phyloP scores from a whole-genome alignment of 92 coral and sea anemone species.

The Micromussa lordhowensis region DNA sequence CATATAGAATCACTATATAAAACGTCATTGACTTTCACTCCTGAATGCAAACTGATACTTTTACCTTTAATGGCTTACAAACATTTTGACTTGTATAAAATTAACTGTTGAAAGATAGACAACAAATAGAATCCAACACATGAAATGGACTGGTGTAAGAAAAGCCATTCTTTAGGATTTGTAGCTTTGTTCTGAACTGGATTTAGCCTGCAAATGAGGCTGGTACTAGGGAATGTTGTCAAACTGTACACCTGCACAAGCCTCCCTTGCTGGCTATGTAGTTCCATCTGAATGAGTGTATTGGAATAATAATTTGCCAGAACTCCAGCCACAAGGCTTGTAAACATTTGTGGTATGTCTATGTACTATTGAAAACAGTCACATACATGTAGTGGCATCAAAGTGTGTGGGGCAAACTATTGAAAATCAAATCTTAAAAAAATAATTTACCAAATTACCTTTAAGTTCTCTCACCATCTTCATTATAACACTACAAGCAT shows the following conservation, averaged over 20 bases:
- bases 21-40: no score
- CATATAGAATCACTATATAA: not conserved
- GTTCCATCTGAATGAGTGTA: not conserved
- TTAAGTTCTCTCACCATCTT: conserved; percentile 63
- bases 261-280: not conserved
- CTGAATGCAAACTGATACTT: no score
- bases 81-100: not conserved
- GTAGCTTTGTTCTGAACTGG: no score
- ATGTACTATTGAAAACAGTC: conserved; percentile 20
- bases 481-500: conserved; percentile 57
- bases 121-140: conserved; percentile 13
- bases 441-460: conserved; percentile 48
- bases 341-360: conserved; percentile 37
- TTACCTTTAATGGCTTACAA: no score
- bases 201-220: no score
- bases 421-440: conserved; percentile 10
- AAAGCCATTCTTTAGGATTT: no score
- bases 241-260: not conserved
- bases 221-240: no score
- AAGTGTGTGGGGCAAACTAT: conserved; percentile 19
- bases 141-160: conserved; percentile 3
- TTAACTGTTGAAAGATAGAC: conserved; percentile 13
- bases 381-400: conserved; percentile 15
- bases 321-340: conserved; percentile 28
- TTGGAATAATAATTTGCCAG: conserved; percentile 13